These are phyloP conservation scores for Neomonachus schauinslandi DNA, from an alignment of 2,113 vertebrate species.

Conservation along the genomic window DNA sequence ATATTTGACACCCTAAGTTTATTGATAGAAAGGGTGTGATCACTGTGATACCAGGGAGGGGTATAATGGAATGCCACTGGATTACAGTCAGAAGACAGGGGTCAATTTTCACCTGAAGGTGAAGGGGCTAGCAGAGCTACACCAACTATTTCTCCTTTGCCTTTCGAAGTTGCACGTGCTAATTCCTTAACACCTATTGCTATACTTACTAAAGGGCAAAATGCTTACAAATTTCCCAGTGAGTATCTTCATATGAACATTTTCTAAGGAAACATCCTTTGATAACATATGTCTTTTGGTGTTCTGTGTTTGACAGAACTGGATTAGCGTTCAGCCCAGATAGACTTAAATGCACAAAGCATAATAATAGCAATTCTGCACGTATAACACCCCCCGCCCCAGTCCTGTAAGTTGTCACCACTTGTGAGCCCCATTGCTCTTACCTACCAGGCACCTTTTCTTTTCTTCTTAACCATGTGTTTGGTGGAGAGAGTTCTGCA, in stretches of 20 bases:
- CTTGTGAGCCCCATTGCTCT: background rate
- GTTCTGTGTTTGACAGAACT: conserved; percentile 9
- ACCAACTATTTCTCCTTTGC: background rate
- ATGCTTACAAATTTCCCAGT: background rate
- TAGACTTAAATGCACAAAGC: background rate
- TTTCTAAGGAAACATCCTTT: background rate
- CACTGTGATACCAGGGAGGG: background rate
- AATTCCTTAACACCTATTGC: background rate
- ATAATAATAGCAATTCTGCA: background rate
- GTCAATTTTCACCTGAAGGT: background rate
- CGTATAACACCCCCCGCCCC: rapidly evolving
- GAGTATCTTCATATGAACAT: background rate
- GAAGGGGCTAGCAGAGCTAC: background rate
- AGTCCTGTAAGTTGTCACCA: background rate
- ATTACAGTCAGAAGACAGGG: background rate
- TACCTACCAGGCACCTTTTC: background rate
- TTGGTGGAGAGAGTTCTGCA: background rate
- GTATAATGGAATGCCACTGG: background rate
- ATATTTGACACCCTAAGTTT: background rate
- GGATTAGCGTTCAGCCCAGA: background rate
- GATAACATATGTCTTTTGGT: background rate
- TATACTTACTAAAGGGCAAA: background rate
- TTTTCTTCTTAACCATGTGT: background rate
- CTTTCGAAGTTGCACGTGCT: background rate
- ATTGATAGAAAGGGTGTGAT: background rate